A percentile compares a stretch with the other conserved stretches of the same genome.
phyloP scores from a whole-genome alignment of 37 sponge, comb jelly and placozoan species.

The Mnemiopsis leidyi region DNA sequence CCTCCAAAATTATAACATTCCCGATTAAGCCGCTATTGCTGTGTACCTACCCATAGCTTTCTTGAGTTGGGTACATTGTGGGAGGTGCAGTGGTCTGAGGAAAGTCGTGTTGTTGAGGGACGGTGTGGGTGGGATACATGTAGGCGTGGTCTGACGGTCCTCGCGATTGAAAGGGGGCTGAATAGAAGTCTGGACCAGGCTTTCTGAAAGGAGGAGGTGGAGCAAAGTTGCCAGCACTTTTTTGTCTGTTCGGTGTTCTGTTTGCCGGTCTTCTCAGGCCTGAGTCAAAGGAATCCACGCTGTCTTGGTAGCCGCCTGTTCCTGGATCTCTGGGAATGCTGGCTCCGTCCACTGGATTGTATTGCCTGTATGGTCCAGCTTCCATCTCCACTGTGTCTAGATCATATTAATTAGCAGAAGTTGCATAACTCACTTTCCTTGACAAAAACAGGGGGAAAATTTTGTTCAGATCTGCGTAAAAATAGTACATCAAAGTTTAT shows the following conservation, averaged over 20 bases:
- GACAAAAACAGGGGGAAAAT: no score
- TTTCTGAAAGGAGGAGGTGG: slow-evolving; percentile 12
- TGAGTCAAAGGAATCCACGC: neutral
- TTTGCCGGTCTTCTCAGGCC: neutral
- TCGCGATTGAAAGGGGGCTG: neutral
- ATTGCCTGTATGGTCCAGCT: neutral
- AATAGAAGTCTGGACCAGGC: neutral
- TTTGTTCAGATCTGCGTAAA: no score
- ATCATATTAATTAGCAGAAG: no score
- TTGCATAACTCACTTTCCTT: no score
- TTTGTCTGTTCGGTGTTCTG: neutral
- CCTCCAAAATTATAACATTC: no score
- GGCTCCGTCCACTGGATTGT: slow-evolving; percentile 12
- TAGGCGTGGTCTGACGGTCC: neutral
- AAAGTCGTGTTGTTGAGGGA: neutral
- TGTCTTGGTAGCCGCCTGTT: slow-evolving; percentile 31
- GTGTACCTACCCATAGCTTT: neutral
- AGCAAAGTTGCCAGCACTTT: neutral
- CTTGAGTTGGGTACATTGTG: neutral
- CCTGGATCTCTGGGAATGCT: neutral
- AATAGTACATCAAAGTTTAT: no score
- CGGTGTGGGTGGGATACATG: neutral
- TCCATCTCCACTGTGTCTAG: slow-evolving; percentile 27
- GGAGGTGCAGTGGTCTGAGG: neutral
- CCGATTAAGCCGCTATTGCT: no score